These are phyloP conservation scores for Chaunax sp. DNA, from an alignment of 2,797 vertebrate genomes.

Conservation along the genomic window DNA sequence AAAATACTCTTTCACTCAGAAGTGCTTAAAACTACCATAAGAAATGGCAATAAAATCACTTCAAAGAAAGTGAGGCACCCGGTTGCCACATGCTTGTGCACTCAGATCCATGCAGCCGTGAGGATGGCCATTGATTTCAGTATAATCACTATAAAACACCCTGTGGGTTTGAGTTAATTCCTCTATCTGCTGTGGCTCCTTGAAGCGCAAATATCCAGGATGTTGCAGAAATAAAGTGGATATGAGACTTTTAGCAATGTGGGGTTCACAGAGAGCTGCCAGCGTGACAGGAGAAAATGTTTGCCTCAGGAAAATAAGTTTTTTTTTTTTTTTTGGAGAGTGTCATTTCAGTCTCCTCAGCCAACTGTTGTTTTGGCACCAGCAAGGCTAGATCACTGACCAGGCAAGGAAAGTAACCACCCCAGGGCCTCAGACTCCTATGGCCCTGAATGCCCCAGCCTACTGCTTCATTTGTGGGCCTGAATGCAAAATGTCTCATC, in stretches of 20 bases:
- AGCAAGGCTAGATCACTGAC: conserved; percentile 21
- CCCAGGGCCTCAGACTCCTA: not conserved
- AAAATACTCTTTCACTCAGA: conserved; percentile 51
- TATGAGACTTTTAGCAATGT: conserved; percentile 17
- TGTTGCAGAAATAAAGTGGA: conserved; percentile 36
- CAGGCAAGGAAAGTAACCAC: conserved; percentile 10
- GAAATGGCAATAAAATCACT: conserved; percentile 57
- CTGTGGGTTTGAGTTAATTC: conserved; percentile 60
- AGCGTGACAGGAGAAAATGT: conserved; percentile 19
- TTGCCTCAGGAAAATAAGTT: not conserved
- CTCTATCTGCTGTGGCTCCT: conserved; percentile 59
- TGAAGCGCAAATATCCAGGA: conserved; percentile 55
- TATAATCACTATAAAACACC: conserved; percentile 69
- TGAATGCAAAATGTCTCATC: conserved; percentile 7
- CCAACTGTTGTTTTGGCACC: conserved; percentile 13
- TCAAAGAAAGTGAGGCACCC: conserved; percentile 46
- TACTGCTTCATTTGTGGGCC: conserved; percentile 23
- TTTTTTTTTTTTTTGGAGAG: conserved; percentile 7
- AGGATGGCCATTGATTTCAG: conserved; percentile 64
- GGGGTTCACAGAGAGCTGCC: conserved; percentile 28
- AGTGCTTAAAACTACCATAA: conserved; percentile 38
- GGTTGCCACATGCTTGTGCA: conserved; percentile 48
- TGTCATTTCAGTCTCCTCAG: conserved; percentile 20
- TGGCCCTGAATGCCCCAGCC: conserved; percentile 1
- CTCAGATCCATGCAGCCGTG: conserved; percentile 27